Evolutionary conservation across 2,797 vertebrate species (phyloP), one percentile per base, ranked within the genome.

Genomic region (Vireo griseus): DNA sequence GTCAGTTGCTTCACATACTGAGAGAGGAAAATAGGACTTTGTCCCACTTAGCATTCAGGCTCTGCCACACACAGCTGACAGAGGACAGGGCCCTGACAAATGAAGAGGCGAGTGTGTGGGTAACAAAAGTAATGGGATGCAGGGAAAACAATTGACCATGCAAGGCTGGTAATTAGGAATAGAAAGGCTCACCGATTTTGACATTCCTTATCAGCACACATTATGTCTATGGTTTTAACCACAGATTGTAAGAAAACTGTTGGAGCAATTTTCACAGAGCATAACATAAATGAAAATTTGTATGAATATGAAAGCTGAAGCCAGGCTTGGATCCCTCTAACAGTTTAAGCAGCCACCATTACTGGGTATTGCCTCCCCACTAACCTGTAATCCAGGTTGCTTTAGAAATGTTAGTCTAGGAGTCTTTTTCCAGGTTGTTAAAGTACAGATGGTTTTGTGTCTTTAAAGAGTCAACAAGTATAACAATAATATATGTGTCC

Each of bases 1-100:
- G 88, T 91, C 61, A 87, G 45, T 33, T 29, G 37, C 65, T 91
- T 50, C 86, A 65, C 69, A 82, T 6, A 67, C 68, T 26, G 78
- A 63, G 87, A 67, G 86, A 50, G 52, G 77, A 95, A 92, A 94
- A 93, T 10, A 79, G 59, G 81, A 85, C 63, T 93, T 59, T 83
- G 25, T 67, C 52, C 47, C 88, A 74, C 48, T 75, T 86, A 63
- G 37, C 55, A 91, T 94, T 94, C 72, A 81, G 81, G 78, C 45
- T 88, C 63, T 76, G 81, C 73, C 93, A 90, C 51, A 5, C 58
- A 68, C 66, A 80, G 91, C 89, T 86, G 92, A 55, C 91, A 95
- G 61, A 79, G 68, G 85, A 92, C 92, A 96, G 76, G 52, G 29
- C 35, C 63, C 75, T 89, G 62, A 47, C 31, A 89, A 59, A 77